Conservation (phyloP, 2,888 invertebrate genomes). For the Ceriagrion tenellum region DNA sequence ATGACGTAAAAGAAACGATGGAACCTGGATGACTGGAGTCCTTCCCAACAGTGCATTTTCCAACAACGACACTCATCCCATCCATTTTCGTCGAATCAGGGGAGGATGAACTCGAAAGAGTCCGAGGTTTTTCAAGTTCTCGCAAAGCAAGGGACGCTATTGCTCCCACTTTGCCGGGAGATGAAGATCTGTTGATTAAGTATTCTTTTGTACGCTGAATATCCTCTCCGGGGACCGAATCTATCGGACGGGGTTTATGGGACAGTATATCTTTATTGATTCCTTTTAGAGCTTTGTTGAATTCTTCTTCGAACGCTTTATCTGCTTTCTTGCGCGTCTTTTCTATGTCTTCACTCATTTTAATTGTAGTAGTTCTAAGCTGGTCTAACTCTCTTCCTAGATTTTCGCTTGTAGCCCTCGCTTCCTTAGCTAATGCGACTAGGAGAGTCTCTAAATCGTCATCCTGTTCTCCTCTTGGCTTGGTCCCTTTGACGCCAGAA, state of each 20-base stretch:
- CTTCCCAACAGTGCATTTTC: slow-evolving; percentile 48
- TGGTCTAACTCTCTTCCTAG: slow-evolving; percentile 83
- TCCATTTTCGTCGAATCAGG: slow-evolving; percentile 8
- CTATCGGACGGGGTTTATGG: neutral
- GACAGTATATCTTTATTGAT: neutral
- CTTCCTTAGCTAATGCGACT: slow-evolving; percentile 87
- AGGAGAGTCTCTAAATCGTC: slow-evolving; percentile 85
- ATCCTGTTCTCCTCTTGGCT: slow-evolving; percentile 75
- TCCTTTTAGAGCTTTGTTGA: neutral
- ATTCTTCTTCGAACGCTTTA: neutral
- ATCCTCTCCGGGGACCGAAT: neutral
- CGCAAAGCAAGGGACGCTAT: slow-evolving; percentile 30
- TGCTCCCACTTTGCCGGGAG: slow-evolving; percentile 43
- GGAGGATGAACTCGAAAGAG: neutral
- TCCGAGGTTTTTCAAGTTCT: neutral
- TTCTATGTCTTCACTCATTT: neutral
- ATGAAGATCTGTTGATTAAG: neutral
- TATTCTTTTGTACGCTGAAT: neutral
- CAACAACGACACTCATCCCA: slow-evolving; percentile 34
- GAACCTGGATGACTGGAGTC: slow-evolving; percentile 28
- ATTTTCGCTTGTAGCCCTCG: slow-evolving; percentile 86
- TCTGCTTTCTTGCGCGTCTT: neutral
- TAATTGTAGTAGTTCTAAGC: slow-evolving; percentile 34
- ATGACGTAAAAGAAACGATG: slow-evolving; percentile 36
- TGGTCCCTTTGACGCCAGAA: neutral